Base-by-base conservation (phyloP, 2,797 vertebrate genomes). In the Spatula versicolor region DNA sequence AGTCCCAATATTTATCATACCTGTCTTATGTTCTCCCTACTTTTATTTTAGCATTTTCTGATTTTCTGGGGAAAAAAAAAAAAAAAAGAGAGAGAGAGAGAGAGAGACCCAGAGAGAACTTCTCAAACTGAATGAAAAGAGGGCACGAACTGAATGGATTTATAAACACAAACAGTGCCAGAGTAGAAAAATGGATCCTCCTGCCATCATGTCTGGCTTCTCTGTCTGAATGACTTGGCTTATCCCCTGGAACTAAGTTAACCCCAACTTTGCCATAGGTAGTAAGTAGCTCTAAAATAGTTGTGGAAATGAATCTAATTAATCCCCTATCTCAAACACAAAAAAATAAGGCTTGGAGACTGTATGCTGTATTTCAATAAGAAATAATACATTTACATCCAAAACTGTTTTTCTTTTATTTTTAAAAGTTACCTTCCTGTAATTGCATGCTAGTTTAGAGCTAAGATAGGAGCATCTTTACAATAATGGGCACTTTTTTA, bases 401-500 rank as follows among this genome's bases (percentile, higher is more conserved):
- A 90, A 69, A 64, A 87, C 33, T 48, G 4, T 46, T 96, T 96
- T 82, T 79, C 81, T 81, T 93, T 95, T 86, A 83, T 96, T 97
- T 88, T 92, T 96, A 82, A 93, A 97, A 97, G 96, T 97, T 97
- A 90, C 92, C 88, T 96, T 96, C 81, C 69, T 93, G 52, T 97
- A 98, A 97, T 95, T 97, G 92, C 93, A 93, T 35, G 73, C 81
- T 94, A 89, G 92, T 97, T 98, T 96, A 96, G 83, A 95, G 86
- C 85, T 96, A 77, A 94, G 88, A 93, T 83, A 92, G 92, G 83
- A 94, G 73, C 79, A 96, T 97, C 95, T 97, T 97, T 97, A 97
- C 96, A 97, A 93, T 97, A 98, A 98, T 97, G 96, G 96, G 94
- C 93, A 96, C 95, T 94, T 98, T 97, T 98, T 96, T 88, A 97